Evolutionary conservation across 2,113 vertebrate species (phyloP).

Genomic region (Chinchilla lanigera): DNA sequence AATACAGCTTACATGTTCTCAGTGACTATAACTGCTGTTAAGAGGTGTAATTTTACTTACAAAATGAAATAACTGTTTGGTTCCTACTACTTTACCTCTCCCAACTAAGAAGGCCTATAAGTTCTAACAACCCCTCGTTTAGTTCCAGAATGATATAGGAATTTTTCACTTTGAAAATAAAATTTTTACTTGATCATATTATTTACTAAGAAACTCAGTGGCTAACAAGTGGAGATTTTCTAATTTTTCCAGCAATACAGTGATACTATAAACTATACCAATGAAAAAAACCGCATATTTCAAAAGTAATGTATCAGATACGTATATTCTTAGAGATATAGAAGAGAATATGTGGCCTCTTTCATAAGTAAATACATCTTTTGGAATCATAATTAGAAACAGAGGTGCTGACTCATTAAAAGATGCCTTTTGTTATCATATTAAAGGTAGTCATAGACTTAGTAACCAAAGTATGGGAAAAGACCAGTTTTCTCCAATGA

Average conservation of each 20-base stretch:
- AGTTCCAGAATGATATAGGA: constrained; percentile 42
- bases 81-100: constrained; percentile 58
- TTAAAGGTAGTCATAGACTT: constrained; percentile 43
- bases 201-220: constrained; percentile 36
- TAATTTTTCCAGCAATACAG: constrained; percentile 43
- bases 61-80: constrained; percentile 46
- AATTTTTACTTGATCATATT: background rate
- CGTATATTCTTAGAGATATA: constrained; percentile 47
- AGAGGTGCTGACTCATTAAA: constrained; percentile 52
- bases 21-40: constrained; percentile 37
- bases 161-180: constrained; percentile 54
- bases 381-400: constrained; percentile 58
- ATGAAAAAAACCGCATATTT: constrained; percentile 50
- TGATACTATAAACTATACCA: constrained; percentile 49
- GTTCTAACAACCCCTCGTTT: background rate
- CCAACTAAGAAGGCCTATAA: background rate
- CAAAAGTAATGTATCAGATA: constrained; percentile 67
- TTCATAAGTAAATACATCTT: constrained; percentile 58
- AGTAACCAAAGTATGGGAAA: constrained; percentile 67
- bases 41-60: constrained; percentile 46
- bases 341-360: constrained; percentile 42
- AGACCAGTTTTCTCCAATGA: constrained; percentile 56
- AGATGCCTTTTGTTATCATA: constrained; percentile 44
- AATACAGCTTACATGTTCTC: constrained; percentile 55
- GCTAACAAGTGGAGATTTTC: constrained; percentile 53